Base-by-base conservation (phyloP, 2,797 vertebrate genomes). In the Dromococcyx pavoninus region DNA sequence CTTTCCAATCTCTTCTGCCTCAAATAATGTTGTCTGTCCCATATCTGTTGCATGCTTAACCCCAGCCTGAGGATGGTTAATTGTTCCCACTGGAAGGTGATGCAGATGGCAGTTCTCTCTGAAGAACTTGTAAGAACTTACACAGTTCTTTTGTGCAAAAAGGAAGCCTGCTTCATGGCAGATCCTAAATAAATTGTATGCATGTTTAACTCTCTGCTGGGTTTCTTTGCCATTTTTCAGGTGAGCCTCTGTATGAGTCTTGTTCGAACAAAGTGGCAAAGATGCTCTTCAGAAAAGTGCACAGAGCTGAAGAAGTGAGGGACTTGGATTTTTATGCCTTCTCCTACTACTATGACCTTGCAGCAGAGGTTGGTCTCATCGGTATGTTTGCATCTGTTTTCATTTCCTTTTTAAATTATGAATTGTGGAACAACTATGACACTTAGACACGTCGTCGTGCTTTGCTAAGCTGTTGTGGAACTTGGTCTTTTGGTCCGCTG, bases 341-440 rank as follows among this genome's bases (percentile, higher is more conserved):
- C 95, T 99, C 99, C 54, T 99, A 98, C 96, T 99, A 99, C 96
- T 99, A 99, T 11, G 98, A 99, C 94, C 97, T 98, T 24, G 99
- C 99, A 5, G 98, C 98, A 46, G 98, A 98, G 53, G 97, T 98
- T 32, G 97, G 98, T 7, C 96, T 98, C 88, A 98, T 99, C 71
- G 99, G 99, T 99, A 98, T 11, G 95, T 48, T 53, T 87, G 51
- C 51, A 79, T 6, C 85, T 88, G 33, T 10, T 33, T 35, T 72
- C 7, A 4, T 75, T 91, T 76, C 4, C 33, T 64, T 53, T 48
- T 71, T 51, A 54, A 69, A 25, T 27, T 27, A 32, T 54, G 66
- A 43, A 19, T 37, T 28, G 4, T 46, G 19, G 78, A 24, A 83
- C 33, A 69, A 66, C 17, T 37, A 21, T 10, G 43, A 23, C 27